phyloP scores from a whole-genome alignment of 2,888 invertebrate genomes.

The Melanotus villosus region DNA sequence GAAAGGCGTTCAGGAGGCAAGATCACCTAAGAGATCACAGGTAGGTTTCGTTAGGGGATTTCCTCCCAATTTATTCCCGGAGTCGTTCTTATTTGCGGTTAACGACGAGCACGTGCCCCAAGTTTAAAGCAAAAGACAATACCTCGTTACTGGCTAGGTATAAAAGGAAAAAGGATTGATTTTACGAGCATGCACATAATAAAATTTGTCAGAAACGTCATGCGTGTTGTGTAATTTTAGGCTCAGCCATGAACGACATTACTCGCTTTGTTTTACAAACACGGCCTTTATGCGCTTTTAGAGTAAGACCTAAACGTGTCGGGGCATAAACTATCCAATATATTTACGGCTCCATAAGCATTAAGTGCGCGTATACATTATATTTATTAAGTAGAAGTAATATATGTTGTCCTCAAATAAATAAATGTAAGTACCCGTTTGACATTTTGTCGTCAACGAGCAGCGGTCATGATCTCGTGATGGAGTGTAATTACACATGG shows the following conservation, averaged over 20 bases:
- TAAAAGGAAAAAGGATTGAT: conserved; percentile 25
- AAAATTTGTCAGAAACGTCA: conserved; percentile 46
- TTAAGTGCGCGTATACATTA: conserved; percentile 48
- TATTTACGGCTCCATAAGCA: conserved; percentile 44
- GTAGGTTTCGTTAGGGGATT: conserved; percentile 70
- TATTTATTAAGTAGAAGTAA: conserved; percentile 54
- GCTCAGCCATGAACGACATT: conserved; percentile 35
- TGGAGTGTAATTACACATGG: conserved; percentile 23
- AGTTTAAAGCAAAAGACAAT: conserved; percentile 32
- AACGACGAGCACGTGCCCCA: conserved; percentile 32
- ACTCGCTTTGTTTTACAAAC: conserved; percentile 41
- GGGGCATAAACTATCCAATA: conserved; percentile 34
- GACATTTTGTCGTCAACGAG: conserved; percentile 41
- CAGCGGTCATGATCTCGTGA: conserved; percentile 1
- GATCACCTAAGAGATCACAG: conserved; percentile 95
- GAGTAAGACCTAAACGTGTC: conserved; percentile 41
- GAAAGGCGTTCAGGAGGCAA: conserved; percentile 96
- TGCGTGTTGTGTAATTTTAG: conserved; percentile 42
- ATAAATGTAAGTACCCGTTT: conserved; percentile 36
- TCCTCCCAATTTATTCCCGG: background rate
- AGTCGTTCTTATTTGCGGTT: background rate
- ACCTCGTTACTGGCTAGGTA: conserved; percentile 28
- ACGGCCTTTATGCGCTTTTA: conserved; percentile 28
- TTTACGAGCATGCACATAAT: conserved; percentile 45
- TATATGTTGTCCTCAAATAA: conserved; percentile 46